phyloP scores from a whole-genome alignment of 2,888 invertebrate species.

The Leptinotarsa peninsularis region DNA sequence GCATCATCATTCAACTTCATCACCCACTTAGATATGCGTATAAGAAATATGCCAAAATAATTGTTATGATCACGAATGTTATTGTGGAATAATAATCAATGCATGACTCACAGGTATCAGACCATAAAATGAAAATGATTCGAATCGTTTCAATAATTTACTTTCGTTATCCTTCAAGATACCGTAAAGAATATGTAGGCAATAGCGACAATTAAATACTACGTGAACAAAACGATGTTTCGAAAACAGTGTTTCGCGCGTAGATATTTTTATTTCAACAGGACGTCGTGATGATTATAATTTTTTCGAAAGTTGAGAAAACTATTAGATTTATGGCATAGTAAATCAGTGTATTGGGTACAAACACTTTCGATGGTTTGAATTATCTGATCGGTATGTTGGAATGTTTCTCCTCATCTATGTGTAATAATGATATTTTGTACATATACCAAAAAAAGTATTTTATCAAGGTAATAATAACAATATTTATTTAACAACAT shows the following conservation, averaged over 20 bases:
- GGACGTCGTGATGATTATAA: conserved; percentile 3
- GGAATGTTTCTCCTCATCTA: not conserved
- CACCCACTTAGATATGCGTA: not conserved
- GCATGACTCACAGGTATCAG: conserved; percentile 25
- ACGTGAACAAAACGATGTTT: conserved; percentile 17
- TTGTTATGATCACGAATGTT: not conserved
- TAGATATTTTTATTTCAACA: conserved; percentile 12
- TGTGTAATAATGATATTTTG: no score
- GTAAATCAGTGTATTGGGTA: not conserved
- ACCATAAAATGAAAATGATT: conserved; percentile 16
- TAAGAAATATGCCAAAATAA: not conserved
- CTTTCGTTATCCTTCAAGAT: conserved; percentile 29
- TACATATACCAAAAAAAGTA: no score
- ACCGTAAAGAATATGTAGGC: conserved; percentile 15
- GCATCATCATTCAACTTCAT: not conserved
- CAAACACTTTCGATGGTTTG: not conserved
- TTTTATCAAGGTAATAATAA: no score
- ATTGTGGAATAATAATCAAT: conserved; percentile 20
- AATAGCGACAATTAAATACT: conserved; percentile 20
- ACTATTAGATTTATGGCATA: not conserved
- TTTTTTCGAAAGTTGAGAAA: conserved; percentile 10
- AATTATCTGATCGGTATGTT: not conserved
- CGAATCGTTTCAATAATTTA: conserved; percentile 19
- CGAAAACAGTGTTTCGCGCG: not conserved
- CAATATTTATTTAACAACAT: no score